phyloP scores from a whole-genome alignment of 2,113 vertebrate species.

The Ochotona curzoniae region DNA sequence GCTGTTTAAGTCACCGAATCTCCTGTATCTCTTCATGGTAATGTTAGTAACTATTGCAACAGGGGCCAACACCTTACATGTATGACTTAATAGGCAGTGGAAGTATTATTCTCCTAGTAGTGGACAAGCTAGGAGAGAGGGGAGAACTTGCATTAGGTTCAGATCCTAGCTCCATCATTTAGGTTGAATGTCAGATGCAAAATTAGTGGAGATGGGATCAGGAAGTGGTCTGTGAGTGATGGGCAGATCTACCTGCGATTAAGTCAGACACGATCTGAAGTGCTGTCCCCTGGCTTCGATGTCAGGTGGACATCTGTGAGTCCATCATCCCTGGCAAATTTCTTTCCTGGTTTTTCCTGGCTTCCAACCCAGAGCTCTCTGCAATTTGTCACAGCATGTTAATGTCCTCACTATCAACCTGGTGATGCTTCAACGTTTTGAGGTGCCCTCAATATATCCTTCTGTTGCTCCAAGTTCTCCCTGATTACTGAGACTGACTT shows the following conservation, averaged over 20 bases:
- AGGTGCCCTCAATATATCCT: background rate
- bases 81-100: background rate
- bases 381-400: background rate
- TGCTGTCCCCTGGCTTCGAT: background rate
- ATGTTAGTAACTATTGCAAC: background rate
- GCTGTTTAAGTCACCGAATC: background rate
- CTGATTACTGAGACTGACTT: background rate
- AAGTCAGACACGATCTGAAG: background rate
- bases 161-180: background rate
- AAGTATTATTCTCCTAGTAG: background rate
- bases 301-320: background rate
- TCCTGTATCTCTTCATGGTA: background rate
- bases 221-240: background rate
- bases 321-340: background rate
- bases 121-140: background rate
- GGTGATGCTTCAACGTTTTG: background rate
- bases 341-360: background rate
- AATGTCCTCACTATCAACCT: background rate
- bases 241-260: background rate
- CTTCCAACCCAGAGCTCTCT: background rate
- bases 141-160: background rate
- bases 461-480: background rate
- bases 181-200: background rate
- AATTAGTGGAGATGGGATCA: background rate
- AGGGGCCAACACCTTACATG: background rate